Evolutionary conservation across 1,140 invertebrate genomes (phyloP).

Genomic region (Drosophila saltans): DNA sequence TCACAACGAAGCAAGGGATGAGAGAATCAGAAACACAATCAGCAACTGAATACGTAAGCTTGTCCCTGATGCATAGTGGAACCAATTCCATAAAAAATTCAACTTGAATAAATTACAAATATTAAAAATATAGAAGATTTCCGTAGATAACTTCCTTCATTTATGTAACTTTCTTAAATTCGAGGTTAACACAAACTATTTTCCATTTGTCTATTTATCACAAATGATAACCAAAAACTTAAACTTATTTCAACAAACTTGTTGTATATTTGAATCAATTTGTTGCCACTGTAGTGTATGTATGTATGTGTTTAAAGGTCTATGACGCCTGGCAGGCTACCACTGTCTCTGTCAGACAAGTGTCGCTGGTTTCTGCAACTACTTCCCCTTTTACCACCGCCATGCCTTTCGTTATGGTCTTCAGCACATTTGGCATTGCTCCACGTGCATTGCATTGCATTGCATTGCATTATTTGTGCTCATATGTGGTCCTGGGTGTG

Average conservation of each 20-base stretch:
- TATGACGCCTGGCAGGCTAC: constrained; percentile 68
- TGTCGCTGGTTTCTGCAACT: constrained; percentile 34
- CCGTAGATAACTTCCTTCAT: too few relatives aligned
- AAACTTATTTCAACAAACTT: too few relatives aligned
- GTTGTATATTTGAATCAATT: not conserved
- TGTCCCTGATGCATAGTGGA: constrained; percentile 12
- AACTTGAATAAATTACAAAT: too few relatives aligned
- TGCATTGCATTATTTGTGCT: constrained; percentile 65
- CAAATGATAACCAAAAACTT: too few relatives aligned
- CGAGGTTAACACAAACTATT: too few relatives aligned
- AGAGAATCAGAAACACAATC: constrained; percentile 57
- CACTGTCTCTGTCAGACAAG: constrained; percentile 63
- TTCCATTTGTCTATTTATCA: too few relatives aligned
- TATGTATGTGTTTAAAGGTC: constrained; percentile 6
- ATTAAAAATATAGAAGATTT: too few relatives aligned
- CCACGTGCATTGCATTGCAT: constrained; percentile 62
- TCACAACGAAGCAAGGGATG: constrained; percentile 52
- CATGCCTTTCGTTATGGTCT: constrained; percentile 9
- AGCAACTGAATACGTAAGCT: constrained; percentile 48
- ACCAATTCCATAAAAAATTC: not conserved
- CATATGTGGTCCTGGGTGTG: constrained; percentile 57
- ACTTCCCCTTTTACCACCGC: constrained; percentile 2
- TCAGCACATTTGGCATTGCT: constrained; percentile 63
- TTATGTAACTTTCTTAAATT: too few relatives aligned
- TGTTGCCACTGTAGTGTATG: not conserved